Conservation (phyloP, 2,797 vertebrate genomes). For the Buceros bicornis region DNA sequence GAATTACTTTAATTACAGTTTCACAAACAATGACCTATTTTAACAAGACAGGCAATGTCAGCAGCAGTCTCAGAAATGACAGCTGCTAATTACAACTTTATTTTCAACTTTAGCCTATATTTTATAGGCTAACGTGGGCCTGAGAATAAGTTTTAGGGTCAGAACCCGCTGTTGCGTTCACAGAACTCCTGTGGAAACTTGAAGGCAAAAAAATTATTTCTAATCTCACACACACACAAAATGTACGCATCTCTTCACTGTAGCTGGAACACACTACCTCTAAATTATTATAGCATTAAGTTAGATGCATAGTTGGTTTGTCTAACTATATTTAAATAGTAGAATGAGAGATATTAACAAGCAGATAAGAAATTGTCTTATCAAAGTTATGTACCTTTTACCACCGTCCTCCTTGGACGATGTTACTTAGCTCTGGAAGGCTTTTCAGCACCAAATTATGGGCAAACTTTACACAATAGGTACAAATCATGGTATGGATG, state of each 20-base stretch:
- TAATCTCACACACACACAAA: not conserved
- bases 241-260: not conserved
- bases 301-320: not conserved
- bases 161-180: not conserved
- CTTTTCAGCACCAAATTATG: not conserved
- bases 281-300: not conserved
- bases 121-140: not conserved
- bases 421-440: not conserved
- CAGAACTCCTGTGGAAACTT: not conserved
- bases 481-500: not conserved
- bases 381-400: not conserved
- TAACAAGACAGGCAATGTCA: not conserved
- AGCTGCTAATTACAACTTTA: slow-evolving; percentile 14
- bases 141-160: not conserved
- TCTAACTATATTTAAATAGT: not conserved
- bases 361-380: not conserved
- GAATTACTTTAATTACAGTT: not conserved
- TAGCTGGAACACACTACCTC: not conserved
- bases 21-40: slow-evolving; percentile 1
- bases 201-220: not conserved
- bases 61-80: not conserved
- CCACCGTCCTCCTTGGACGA: not conserved
- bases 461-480: not conserved
- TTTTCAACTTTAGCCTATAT: not conserved
- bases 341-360: not conserved